Percentiles rank a stretch among this genome's conserved stretches.
Evolutionary conservation across 2,797 vertebrate species (phyloP).

Genomic region (Danio choprae): DNA sequence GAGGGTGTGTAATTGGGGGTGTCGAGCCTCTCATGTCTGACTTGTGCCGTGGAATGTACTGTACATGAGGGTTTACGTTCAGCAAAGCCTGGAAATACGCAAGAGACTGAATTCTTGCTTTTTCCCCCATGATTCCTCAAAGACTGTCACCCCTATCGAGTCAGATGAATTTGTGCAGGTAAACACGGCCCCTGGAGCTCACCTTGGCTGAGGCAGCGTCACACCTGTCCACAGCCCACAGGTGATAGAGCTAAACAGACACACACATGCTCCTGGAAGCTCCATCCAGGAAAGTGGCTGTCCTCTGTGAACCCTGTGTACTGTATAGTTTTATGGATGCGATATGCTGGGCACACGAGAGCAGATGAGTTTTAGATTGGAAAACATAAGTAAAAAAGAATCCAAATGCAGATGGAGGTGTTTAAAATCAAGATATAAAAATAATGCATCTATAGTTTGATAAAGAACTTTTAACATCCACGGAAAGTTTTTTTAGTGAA

Average conservation of each 20-base stretch:
- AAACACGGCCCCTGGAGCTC: slow-evolving; percentile 55
- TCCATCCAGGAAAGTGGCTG: slow-evolving; percentile 18
- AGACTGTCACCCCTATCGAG: slow-evolving; percentile 72
- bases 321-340: slow-evolving; percentile 24
- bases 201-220: slow-evolving; percentile 62
- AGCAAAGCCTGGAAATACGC: slow-evolving; percentile 70
- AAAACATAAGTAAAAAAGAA: slow-evolving; percentile 22
- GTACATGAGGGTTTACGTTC: slow-evolving; percentile 72
- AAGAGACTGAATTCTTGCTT: slow-evolving; percentile 69
- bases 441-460: not conserved
- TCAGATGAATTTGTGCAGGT: slow-evolving; percentile 57
- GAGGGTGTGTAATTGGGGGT: slow-evolving; percentile 60
- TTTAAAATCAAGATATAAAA: too few species aligned
- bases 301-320: slow-evolving; percentile 34
- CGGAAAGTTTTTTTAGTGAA: too few species aligned
- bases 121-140: slow-evolving; percentile 62
- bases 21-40: slow-evolving; percentile 70
- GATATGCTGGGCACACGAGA: slow-evolving; percentile 2
- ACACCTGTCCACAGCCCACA: slow-evolving; percentile 76
- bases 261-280: slow-evolving; percentile 14
- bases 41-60: slow-evolving; percentile 75
- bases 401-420: slow-evolving; percentile 28
- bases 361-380: slow-evolving; percentile 36
- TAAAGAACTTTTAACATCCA: not conserved
- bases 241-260: slow-evolving; percentile 64